Percentiles rank a stretch among this genome's conserved stretches.
Conservation (phyloP, 2,888 invertebrate species). For the Leptarthrus brevirostris region DNA sequence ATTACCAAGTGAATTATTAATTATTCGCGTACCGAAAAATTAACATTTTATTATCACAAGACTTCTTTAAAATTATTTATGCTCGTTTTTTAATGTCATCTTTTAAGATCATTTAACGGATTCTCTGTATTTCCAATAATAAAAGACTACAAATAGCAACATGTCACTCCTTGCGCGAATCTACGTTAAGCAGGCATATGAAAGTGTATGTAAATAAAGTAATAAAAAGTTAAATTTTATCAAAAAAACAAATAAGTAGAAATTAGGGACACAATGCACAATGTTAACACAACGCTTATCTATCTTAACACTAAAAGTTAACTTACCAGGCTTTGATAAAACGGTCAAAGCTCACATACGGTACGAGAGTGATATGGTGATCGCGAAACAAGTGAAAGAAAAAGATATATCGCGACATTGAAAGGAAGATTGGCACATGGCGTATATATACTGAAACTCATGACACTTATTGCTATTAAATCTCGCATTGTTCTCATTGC, state of each 20-base stretch:
- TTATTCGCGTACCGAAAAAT: too few species aligned
- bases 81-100: neutral
- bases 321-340: neutral
- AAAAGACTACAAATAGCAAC: constrained; percentile 13
- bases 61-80: too few species aligned
- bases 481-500: constrained; percentile 59
- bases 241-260: constrained; percentile 28
- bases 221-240: constrained; percentile 29
- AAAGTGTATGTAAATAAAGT: constrained; percentile 10
- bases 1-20: too few species aligned
- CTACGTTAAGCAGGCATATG: too few species aligned
- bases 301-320: constrained; percentile 17
- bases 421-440: constrained; percentile 42
- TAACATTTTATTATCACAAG: too few species aligned
- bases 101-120: neutral
- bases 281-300: constrained; percentile 9
- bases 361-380: neutral
- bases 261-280: constrained; percentile 6
- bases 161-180: too few species aligned
- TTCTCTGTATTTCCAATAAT: neutral
- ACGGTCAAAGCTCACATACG: constrained; percentile 35
- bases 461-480: constrained; percentile 67
- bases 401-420: constrained; percentile 32
- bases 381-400: constrained; percentile 37
- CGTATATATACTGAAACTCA: constrained; percentile 66